Base-by-base conservation (phyloP, 2,113 vertebrate genomes). In the Nymphicus hollandicus region DNA sequence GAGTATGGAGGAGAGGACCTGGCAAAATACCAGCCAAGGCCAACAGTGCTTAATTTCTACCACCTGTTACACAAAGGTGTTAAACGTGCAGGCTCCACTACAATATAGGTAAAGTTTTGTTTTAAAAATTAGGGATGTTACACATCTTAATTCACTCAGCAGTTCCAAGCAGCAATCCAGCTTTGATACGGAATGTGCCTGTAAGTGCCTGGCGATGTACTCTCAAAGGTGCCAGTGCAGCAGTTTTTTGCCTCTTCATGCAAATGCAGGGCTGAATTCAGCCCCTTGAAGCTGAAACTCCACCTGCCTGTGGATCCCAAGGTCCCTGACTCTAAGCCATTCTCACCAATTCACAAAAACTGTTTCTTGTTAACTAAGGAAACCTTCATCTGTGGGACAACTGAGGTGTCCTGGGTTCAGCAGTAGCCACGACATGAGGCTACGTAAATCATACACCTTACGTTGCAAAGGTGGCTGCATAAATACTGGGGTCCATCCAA, bases 151-250 rank as follows among this genome's bases (percentile, higher is more conserved):
- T 44, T 88, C 41, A 24, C 27, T 70, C 49, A 28, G 37, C 22
- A 56, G 16, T 20, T 74, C 53, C 39, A 52, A 80, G 35, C 23
- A 69, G 39, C 23, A 39, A 29, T 29, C 35, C 49, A 81, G 49
- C 46, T 76, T 50, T 70, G 64, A 55, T 19, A 33, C 2, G 12
- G 23, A 20, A 53, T 24, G 31, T 41, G 35, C 23, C 29, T 1
- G 0, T 8, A 74, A 47, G 29, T 1, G 0, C 9, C 39, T 31
- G 24, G 53, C 50, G 35, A 5, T 4, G 0, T 28, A 25, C 47
- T 50, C 50, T 61, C 3, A 1, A 49, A 81, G n/a, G 24, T 41
- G 15, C 28, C 10, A 13, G 25, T 2, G 8, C 13, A 65, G 53
- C 2, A 50, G 22, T 5, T 64, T 64, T 47, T 24, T 92, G 56